Percentiles rank a stretch among this genome's conserved stretches.
Conservation (phyloP, 2,113 vertebrate species). For the Pomatorhinus ruficollis region DNA sequence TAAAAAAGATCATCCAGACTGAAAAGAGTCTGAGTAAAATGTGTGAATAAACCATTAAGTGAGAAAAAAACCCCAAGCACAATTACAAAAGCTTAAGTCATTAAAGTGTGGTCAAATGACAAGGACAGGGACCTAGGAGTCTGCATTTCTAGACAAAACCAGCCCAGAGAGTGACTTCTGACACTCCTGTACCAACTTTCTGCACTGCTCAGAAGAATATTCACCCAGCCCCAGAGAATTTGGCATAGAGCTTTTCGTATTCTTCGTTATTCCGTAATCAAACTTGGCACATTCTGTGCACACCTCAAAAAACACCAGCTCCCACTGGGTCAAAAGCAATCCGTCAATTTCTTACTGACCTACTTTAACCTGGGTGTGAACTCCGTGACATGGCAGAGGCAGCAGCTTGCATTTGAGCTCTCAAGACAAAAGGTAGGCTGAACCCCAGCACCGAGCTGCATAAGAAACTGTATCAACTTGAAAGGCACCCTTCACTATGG, state of each 20-base stretch:
- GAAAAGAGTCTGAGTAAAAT: too few species aligned
- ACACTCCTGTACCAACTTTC: neutral
- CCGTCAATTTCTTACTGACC: neutral
- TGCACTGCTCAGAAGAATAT: neutral
- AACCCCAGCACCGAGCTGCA: neutral
- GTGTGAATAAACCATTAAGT: too few species aligned
- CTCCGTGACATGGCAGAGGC: neutral
- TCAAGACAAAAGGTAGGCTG: neutral
- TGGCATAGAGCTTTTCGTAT: neutral
- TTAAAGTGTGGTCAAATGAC: neutral
- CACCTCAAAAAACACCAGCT: neutral
- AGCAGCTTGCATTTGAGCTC: neutral
- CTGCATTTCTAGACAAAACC: neutral
- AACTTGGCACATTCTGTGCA: neutral
- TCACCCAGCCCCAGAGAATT: neutral
- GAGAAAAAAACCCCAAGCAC: neutral
- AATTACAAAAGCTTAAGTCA: neutral
- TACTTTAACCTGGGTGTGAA: conserved; percentile 30
- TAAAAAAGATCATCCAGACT: too few species aligned
- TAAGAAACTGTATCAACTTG: neutral
- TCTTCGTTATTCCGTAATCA: neutral
- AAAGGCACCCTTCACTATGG: neutral
- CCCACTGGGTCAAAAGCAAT: conserved; percentile 6
- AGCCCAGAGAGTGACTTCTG: neutral
- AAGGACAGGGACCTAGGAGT: neutral